A percentile compares a stretch with the other conserved stretches of the same genome.
Conservation (phyloP, 1,140 invertebrate species). For the Brachionus koreanus region DNA sequence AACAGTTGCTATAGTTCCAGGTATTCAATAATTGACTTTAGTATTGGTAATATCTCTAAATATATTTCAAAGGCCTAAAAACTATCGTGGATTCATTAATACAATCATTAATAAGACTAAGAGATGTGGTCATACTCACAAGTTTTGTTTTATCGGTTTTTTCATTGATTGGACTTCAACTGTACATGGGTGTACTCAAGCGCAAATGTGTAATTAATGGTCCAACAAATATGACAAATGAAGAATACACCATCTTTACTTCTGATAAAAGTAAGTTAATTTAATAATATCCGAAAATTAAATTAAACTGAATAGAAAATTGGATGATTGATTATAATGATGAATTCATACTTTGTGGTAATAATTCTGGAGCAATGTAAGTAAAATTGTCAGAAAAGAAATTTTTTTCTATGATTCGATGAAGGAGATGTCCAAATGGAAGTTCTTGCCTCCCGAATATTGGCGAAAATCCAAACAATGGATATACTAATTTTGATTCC, state of each 20-base stretch:
- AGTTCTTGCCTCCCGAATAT: slow-evolving; percentile 85
- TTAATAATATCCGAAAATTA: background rate
- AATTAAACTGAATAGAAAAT: background rate
- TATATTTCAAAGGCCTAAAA: slow-evolving; percentile 69
- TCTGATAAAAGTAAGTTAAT: background rate
- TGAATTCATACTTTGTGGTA: slow-evolving; percentile 65
- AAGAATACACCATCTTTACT: background rate
- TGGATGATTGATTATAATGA: slow-evolving; percentile 11
- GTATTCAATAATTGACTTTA: slow-evolving; percentile 59
- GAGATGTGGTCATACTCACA: slow-evolving; percentile 92
- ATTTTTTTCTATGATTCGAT: slow-evolving; percentile 42
- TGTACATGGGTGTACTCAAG: slow-evolving; percentile 94
- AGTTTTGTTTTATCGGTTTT: slow-evolving; percentile 94
- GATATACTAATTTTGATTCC: slow-evolving; percentile 94
- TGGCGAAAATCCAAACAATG: slow-evolving; percentile 91
- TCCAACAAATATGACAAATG: slow-evolving; percentile 51
- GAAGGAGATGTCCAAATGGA: slow-evolving; percentile 70
- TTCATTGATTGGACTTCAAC: slow-evolving; percentile 88
- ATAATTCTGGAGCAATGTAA: slow-evolving; percentile 51
- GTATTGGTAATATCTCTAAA: background rate
- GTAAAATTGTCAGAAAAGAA: background rate
- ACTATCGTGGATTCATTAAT: slow-evolving; percentile 92
- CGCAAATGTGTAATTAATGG: slow-evolving; percentile 90
- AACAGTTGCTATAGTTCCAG: slow-evolving; percentile 92
- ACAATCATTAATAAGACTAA: slow-evolving; percentile 86